Evolutionary conservation across 2,113 vertebrate genomes (phyloP), one percentile per base, ranked within the genome.

Genomic region (Drymodes brunneopygia): DNA sequence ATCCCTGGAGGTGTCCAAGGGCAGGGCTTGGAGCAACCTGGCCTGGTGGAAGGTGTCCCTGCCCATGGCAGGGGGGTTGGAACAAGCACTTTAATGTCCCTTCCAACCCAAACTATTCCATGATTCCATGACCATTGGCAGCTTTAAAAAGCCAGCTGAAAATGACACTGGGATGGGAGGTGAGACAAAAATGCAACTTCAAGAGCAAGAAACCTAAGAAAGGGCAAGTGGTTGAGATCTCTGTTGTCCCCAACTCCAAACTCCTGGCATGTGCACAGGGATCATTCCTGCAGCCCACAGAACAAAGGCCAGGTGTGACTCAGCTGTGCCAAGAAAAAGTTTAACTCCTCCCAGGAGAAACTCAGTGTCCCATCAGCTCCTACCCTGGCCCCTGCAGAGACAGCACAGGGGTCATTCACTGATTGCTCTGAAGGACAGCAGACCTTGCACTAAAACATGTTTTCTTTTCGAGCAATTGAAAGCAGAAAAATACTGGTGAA

Each of bases 401-500:
- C n/a, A 44, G 44, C 69, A 24, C 56, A 54, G 45, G 56, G 29
- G 5, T 10, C n/a, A 14, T 2, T 31, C 47, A 36, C 27, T 1
- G 8, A 12, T 9, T 62, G 29, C 42, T 66, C 67, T 33, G 44
- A 40, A 62, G 58, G 25, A 28, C 61, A 42, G 6, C 65, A 10
- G 5, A 62, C 35, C 23, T 73, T 61, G 4, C 40, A 40, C 51
- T 40, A 21, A 48, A 80, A 22, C 3, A 1, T 1, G 0, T n/a
- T 75, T 87, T 61, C 47, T 42, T 72, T 72, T 24, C 53, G 67
- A 62, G 62, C 62, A 53, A 25, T 0, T 65, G 65, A 51, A 89
- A 81, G 74, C 24, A 67, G 40, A 69, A 72, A 57, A 80, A 51
- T 15, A 47, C 13, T 35, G 71, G 10, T 69, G 61, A 64, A 75